Conservation (phyloP, 2,888 invertebrate species). For the Argynnis bischoffii region DNA sequence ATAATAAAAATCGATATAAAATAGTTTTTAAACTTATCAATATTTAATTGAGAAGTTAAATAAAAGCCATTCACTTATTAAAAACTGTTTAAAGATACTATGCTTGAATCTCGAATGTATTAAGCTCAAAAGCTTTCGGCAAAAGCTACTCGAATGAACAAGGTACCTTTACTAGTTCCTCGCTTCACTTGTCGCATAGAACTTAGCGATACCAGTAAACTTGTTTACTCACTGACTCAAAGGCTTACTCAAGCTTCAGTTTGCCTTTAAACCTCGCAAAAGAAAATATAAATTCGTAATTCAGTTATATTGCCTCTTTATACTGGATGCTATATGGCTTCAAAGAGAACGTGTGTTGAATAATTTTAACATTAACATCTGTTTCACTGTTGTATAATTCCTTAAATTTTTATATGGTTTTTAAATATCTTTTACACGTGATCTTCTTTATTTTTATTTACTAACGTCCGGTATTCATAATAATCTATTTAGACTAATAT, state of each 20-base stretch:
- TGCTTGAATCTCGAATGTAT: too few species aligned
- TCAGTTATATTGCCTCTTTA: slow-evolving; percentile 28
- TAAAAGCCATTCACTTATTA: too few species aligned
- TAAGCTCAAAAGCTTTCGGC: not conserved
- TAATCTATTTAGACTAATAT: too few species aligned
- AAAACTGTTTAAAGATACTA: too few species aligned
- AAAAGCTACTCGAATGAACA: slow-evolving; percentile 20
- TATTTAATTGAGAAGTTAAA: too few species aligned
- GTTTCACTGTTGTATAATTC: not conserved
- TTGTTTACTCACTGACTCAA: slow-evolving; percentile 38
- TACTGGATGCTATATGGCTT: slow-evolving; percentile 7
- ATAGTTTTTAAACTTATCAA: too few species aligned
- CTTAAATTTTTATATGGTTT: not conserved
- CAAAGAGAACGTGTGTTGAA: slow-evolving; percentile 16
- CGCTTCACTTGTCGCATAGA: slow-evolving; percentile 34
- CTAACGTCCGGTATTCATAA: too few species aligned
- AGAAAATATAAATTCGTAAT: slow-evolving; percentile 27
- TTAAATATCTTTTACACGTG: not conserved
- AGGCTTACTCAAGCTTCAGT: slow-evolving; percentile 27
- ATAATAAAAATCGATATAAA: too few species aligned
- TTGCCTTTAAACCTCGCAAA: slow-evolving; percentile 31
- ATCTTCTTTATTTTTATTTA: not conserved
- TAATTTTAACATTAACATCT: slow-evolving; percentile 7
- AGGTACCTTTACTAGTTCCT: slow-evolving; percentile 16
- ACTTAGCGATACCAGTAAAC: slow-evolving; percentile 31